phyloP scores from a whole-genome alignment of 2,113 vertebrate species.

The Acanthisitta chloris region DNA sequence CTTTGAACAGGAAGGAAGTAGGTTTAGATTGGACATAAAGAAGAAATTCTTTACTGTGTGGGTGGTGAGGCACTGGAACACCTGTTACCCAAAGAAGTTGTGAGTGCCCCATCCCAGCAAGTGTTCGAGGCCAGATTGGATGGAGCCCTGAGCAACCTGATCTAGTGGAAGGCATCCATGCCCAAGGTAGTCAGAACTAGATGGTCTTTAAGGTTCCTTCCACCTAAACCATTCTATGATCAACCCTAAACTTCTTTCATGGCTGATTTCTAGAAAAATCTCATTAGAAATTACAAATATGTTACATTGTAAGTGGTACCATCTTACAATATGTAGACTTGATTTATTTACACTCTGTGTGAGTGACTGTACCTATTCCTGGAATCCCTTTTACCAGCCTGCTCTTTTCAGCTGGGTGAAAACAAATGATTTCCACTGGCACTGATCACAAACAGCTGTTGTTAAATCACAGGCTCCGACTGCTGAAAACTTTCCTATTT shows the following conservation, averaged over 20 bases:
- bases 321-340: not conserved
- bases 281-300: not conserved
- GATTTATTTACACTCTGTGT: not conserved
- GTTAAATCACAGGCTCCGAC: slow-evolving; percentile 18
- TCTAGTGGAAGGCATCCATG: not conserved
- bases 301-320: not conserved
- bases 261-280: not conserved
- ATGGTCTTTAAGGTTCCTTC: not conserved
- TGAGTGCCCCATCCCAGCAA: not conserved
- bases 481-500: slow-evolving; percentile 26
- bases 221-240: not conserved
- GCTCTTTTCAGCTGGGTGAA: not conserved
- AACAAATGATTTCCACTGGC: slow-evolving; percentile 54
- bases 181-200: not conserved
- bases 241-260: not conserved
- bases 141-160: not conserved
- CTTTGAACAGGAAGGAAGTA: not conserved
- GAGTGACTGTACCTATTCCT: slow-evolving; percentile 38
- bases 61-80: not conserved
- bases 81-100: not conserved
- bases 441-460: slow-evolving; percentile 53
- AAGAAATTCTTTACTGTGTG: not conserved
- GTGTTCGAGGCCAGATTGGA: not conserved
- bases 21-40: not conserved
- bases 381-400: slow-evolving; percentile 2